Base-by-base conservation (phyloP, 2,888 invertebrate genomes). In the Boloria euphrosyne region DNA sequence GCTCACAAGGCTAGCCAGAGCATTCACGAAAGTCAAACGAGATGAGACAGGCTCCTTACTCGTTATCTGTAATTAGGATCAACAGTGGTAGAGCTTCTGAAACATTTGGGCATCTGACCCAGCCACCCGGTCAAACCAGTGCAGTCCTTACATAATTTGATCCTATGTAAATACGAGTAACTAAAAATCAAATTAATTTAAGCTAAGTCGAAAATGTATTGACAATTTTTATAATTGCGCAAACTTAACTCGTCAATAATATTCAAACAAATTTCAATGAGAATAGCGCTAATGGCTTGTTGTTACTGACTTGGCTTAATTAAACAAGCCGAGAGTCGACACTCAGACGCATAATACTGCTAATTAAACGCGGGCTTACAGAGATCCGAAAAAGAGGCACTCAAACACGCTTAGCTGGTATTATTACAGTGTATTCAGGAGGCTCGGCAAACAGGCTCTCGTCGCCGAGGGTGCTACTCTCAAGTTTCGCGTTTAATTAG, bases 401-500 rank as follows among this genome's bases (percentile, higher is more conserved):
- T 92, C 88, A 88, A 90, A 90, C 90, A 90, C 90, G 91, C 91
- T 91, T 90, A 91, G 89, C 89, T 85, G 85, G 89, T 91, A 91
- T 92, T 91, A 92, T 91, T 90, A 90, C 89, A 87, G 90, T 89
- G 89, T 90, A 87, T 87, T 88, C 88, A 86, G 87, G 86, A 87
- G 89, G 86, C 87, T 86, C 82, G 78, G 89, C 89, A 90, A 90
- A 90, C 89, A 89, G 86, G 86, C 87, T 83, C 89, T 89, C 87
- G 81, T 84, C 85, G 85, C 81, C 77, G 84, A 91, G 90, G 90
- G 91, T 88, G 87, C 91, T 89, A 85, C 90, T 90, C 91, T 91
- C 91, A 86, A 91, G 92, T 91, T 92, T 90, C 90, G 89, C 90
- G 88, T 92, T 91, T 92, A 91, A 91, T 91, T 91, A 92, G 92